Conservation (phyloP, 2,888 invertebrate genomes). For the Petrolisthes manimaculis region DNA sequence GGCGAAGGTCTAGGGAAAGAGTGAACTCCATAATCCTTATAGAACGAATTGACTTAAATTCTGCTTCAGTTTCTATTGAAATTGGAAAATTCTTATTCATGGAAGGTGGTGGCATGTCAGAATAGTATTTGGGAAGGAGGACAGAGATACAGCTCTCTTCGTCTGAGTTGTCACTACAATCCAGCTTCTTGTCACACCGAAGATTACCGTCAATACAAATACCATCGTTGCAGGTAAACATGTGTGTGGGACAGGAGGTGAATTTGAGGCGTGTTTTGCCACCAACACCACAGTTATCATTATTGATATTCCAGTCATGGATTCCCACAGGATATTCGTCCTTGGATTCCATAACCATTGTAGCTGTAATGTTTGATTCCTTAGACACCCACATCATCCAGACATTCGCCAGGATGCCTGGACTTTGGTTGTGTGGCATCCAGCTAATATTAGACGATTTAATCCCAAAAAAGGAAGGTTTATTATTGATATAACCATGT, state of each 20-base stretch:
- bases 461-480: constrained; percentile 16
- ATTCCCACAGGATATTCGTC: constrained; percentile 26
- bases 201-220: constrained; percentile 11
- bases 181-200: constrained; percentile 33
- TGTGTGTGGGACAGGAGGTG: constrained; percentile 7
- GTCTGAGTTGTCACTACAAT: constrained; percentile 28
- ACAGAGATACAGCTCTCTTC: constrained; percentile 33
- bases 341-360: constrained; percentile 28
- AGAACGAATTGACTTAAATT: constrained; percentile 26
- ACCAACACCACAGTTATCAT: constrained; percentile 11
- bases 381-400: constrained; percentile 14
- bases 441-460: constrained; percentile 7
- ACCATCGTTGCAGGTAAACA: constrained; percentile 41
- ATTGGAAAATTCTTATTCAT: constrained; percentile 3
- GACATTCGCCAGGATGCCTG: background rate
- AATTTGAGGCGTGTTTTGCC: constrained; percentile 20
- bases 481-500: background rate
- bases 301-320: constrained; percentile 23
- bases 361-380: constrained; percentile 8
- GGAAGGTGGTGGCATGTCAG: constrained; percentile 25
- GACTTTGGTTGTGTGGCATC: constrained; percentile 13
- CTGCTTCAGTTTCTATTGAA: background rate
- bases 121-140: constrained; percentile 18
- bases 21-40: constrained; percentile 17
- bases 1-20: constrained; percentile 6